phyloP scores from a whole-genome alignment of 1,140 invertebrate genomes.

The Pseudomyrmex cubaensis region DNA sequence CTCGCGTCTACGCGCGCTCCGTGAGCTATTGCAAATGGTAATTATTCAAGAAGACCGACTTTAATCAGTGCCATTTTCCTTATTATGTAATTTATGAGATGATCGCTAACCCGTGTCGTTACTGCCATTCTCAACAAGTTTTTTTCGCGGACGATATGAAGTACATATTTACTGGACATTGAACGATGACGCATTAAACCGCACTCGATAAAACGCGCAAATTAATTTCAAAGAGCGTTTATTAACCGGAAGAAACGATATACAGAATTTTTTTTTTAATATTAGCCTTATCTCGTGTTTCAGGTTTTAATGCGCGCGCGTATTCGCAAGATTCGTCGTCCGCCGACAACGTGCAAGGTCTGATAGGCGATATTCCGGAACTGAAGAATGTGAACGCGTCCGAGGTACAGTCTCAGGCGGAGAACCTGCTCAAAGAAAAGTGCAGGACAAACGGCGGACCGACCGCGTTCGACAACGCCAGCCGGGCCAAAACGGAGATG shows the following conservation, averaged over 20 bases:
- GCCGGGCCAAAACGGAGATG: conserved; percentile 77
- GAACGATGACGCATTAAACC: too few species aligned
- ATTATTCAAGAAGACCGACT: background rate
- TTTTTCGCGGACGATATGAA: background rate
- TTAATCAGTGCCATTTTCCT: background rate
- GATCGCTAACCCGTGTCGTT: background rate
- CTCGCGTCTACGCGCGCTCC: too few species aligned
- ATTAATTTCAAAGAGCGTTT: background rate
- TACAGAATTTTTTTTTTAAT: too few species aligned
- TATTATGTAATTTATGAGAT: background rate
- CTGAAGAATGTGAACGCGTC: conserved; percentile 72
- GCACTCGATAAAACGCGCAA: too few species aligned
- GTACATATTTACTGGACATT: background rate
- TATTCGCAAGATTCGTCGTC: conserved; percentile 38
- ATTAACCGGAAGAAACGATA: too few species aligned
- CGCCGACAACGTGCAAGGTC: conserved; percentile 63
- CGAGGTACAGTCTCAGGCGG: conserved; percentile 72
- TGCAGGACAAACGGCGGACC: conserved; percentile 82
- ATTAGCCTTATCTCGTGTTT: background rate
- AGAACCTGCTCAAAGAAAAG: conserved; percentile 80
- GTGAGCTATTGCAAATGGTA: background rate
- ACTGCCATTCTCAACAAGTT: background rate
- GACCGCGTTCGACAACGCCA: conserved; percentile 75
- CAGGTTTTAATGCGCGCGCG: conserved; percentile 56
- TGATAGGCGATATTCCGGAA: conserved; percentile 59